Conservation (phyloP, 2,888 invertebrate genomes). For the Alitta virens region DNA sequence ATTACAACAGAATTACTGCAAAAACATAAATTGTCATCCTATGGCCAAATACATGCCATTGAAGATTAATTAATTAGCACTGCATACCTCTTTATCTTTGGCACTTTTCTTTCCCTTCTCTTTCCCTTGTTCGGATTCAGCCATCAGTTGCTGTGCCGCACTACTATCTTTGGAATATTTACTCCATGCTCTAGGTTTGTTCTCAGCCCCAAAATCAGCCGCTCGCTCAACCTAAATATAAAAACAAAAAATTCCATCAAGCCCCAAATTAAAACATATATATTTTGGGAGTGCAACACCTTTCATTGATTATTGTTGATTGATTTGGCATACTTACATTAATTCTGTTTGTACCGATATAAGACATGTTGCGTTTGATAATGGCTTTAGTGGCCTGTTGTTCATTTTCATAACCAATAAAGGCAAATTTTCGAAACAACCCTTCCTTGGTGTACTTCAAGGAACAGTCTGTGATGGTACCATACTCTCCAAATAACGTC, state of each 20-base stretch:
- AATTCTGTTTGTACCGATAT: slow-evolving; percentile 79
- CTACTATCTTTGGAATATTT: slow-evolving; percentile 81
- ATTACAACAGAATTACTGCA: no score
- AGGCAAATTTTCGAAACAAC: slow-evolving; percentile 88
- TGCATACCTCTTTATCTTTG: slow-evolving; percentile 2
- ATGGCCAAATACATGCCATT: no score
- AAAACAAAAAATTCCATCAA: background rate
- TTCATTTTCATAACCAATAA: slow-evolving; percentile 83
- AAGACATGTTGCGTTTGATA: slow-evolving; percentile 79
- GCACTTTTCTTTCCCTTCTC: slow-evolving; percentile 1
- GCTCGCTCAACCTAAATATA: slow-evolving; percentile 59
- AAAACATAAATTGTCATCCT: no score
- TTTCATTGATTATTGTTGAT: no score
- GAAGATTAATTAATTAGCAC: no score
- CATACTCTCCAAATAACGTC: slow-evolving; percentile 75
- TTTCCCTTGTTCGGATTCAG: slow-evolving; percentile 1
- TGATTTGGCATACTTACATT: slow-evolving; percentile 63
- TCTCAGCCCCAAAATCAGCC: slow-evolving; percentile 55
- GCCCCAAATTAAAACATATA: no score
- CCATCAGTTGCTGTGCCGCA: slow-evolving; percentile 59
- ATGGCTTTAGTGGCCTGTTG: slow-evolving; percentile 77
- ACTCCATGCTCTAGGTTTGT: slow-evolving; percentile 89
- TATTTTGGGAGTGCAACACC: no score
- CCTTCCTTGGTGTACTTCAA: slow-evolving; percentile 90
- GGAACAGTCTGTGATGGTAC: slow-evolving; percentile 85